Evolutionary conservation across 2,113 vertebrate genomes (phyloP).

Genomic region (Tympanuchus pallidicinctus): DNA sequence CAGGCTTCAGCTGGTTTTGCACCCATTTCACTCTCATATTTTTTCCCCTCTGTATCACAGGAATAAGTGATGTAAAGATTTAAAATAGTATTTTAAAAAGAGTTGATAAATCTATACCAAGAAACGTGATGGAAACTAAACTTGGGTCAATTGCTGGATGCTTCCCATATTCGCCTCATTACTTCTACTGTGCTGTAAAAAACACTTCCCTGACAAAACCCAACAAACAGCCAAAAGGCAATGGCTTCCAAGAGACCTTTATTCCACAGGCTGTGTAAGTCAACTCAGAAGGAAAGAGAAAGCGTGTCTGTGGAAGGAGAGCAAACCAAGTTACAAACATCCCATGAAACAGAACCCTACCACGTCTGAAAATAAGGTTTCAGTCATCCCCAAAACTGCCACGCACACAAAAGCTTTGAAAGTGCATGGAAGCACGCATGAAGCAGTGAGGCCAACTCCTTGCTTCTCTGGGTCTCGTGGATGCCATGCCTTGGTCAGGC

Average conservation of each 20-base stretch:
- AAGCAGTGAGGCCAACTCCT: background rate
- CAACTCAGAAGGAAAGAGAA: background rate
- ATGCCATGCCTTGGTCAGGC: background rate
- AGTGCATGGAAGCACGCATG: background rate
- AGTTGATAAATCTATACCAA: background rate
- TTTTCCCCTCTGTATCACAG: background rate
- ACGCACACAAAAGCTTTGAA: background rate
- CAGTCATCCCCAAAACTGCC: background rate
- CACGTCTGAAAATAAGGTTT: background rate
- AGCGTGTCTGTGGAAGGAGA: background rate
- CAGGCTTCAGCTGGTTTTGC: background rate
- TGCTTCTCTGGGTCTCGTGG: background rate
- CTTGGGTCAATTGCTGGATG: background rate
- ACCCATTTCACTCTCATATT: background rate
- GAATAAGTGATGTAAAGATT: background rate
- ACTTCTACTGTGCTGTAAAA: background rate
- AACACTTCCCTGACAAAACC: rapidly evolving
- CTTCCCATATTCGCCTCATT: background rate
- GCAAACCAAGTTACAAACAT: background rate
- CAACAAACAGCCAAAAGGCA: background rate
- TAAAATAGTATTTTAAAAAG: no score
- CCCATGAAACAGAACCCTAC: rapidly evolving
- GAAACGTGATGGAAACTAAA: background rate
- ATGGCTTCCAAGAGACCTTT: background rate
- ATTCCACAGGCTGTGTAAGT: background rate